phyloP scores from a whole-genome alignment of 2,113 vertebrate species.

The Marmota monax region DNA sequence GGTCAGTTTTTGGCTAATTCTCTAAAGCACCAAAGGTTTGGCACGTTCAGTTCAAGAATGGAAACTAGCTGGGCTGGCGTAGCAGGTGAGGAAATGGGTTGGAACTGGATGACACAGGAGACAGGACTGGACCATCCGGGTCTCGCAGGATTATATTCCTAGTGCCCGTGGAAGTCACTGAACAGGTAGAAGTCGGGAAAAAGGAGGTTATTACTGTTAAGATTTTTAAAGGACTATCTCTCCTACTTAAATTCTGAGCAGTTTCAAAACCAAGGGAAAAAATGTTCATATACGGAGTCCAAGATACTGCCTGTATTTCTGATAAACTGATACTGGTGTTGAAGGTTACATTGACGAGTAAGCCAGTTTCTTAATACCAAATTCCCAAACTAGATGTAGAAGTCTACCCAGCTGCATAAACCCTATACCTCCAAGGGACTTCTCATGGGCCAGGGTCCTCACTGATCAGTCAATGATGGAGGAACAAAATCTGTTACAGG shows the following conservation, averaged over 20 bases:
- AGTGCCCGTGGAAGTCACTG: neutral
- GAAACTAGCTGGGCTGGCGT: neutral
- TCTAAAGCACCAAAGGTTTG: neutral
- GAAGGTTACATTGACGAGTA: neutral
- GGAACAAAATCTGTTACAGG: neutral
- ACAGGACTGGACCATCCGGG: too few relatives aligned
- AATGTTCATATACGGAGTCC: neutral
- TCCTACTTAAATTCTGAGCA: neutral
- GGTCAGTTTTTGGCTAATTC: neutral
- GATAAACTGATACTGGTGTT: neutral
- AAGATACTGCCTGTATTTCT: neutral
- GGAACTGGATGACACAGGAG: neutral
- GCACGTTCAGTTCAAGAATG: neutral
- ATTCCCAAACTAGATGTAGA: neutral
- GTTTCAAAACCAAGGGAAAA: neutral
- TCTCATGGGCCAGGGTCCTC: neutral
- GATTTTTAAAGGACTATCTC: neutral
- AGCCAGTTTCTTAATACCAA: neutral
- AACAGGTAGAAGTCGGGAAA: neutral
- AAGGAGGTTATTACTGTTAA: neutral
- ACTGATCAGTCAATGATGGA: neutral
- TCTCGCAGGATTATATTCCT: neutral
- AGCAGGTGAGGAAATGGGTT: neutral
- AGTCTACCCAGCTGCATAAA: neutral
- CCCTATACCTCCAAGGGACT: neutral